Evolutionary conservation across 1,140 invertebrate genomes (phyloP).

Genomic region (Popillia japonica): DNA sequence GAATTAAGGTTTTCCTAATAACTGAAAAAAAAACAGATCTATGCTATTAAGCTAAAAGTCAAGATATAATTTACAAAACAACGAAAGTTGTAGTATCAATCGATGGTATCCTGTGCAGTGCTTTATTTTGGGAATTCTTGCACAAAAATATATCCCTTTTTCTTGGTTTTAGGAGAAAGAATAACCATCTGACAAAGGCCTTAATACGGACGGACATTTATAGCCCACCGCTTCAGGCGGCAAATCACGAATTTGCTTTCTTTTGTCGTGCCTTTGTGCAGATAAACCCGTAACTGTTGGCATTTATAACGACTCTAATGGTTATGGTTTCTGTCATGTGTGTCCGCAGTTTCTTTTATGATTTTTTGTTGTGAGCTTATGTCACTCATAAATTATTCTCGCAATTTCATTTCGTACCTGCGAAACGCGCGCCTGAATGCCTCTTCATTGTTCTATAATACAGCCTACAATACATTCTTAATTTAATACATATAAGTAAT

Average conservation of each 20-base stretch:
- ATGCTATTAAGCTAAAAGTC: no score
- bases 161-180: constrained; percentile 34
- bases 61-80: no score
- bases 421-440: background rate
- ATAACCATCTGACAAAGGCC: constrained; percentile 42
- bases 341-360: constrained; percentile 45
- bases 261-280: constrained; percentile 52
- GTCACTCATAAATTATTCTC: constrained; percentile 45
- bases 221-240: constrained; percentile 51
- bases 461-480: background rate
- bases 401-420: constrained; percentile 43
- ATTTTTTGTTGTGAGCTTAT: constrained; percentile 45
- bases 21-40: no score
- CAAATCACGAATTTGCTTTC: constrained; percentile 54
- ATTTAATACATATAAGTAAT: no score
- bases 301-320: constrained; percentile 54
- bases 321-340: constrained; percentile 52
- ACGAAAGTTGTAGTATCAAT: no score
- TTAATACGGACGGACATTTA: constrained; percentile 53
- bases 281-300: constrained; percentile 55
- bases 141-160: constrained; percentile 24
- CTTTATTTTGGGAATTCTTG: constrained; percentile 32
- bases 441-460: background rate
- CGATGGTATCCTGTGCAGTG: background rate
- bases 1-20: no score